Percentiles rank a stretch among this genome's conserved stretches.
phyloP scores from a whole-genome alignment of 2,888 invertebrate genomes.

The Polymixis flavicincta region DNA sequence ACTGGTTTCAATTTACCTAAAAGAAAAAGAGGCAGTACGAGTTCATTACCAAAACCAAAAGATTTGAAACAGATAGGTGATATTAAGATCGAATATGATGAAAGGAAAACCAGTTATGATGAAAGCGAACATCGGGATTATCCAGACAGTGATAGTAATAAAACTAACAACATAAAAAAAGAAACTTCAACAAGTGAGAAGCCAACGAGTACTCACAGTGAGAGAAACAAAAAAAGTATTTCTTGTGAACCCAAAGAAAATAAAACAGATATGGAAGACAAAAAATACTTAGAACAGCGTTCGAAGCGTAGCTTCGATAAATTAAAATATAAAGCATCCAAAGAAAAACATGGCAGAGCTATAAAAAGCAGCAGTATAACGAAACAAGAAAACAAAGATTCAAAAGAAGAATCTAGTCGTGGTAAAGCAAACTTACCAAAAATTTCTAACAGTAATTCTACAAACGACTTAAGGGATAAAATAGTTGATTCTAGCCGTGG shows the following conservation, averaged over 20 bases:
- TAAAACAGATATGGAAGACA: constrained; percentile 1
- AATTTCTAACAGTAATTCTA: neutral
- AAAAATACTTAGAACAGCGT: constrained; percentile 7
- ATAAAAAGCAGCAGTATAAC: constrained; percentile 6
- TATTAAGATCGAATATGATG: neutral
- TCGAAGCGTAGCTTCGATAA: neutral
- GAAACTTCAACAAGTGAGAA: neutral
- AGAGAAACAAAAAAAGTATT: neutral
- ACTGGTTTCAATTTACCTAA: constrained; percentile 44
- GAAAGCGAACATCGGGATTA: neutral
- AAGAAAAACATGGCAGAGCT: neutral
- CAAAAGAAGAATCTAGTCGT: constrained; percentile 3
- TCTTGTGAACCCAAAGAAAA: neutral
- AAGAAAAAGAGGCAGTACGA: constrained; percentile 11
- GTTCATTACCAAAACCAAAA: constrained; percentile 9
- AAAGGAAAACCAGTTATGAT: neutral
- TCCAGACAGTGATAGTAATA: neutral
- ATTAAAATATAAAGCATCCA: neutral
- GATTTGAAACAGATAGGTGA: neutral
- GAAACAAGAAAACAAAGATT: neutral
- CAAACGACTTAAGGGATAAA: constrained; percentile 6
- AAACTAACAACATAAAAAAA: neutral
- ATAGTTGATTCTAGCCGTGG: neutral
- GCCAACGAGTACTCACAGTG: neutral
- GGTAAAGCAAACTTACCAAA: neutral